Evolutionary conservation across 2,888 invertebrate genomes (phyloP), one percentile per base, ranked within the genome.

Genomic region (Branchellion lobata): DNA sequence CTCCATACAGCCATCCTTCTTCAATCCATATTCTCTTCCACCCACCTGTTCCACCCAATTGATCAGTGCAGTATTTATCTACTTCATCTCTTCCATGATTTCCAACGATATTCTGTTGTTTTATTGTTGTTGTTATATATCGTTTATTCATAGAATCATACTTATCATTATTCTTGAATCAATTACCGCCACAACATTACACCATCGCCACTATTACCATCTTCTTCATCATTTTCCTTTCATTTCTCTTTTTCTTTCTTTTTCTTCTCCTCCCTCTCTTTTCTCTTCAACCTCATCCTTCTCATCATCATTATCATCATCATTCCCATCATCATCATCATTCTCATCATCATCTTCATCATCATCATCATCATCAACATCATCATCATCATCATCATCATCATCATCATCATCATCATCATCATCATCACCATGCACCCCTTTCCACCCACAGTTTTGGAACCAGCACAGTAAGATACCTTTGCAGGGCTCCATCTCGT

Each of bases 311-410:
- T n/a, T n/a, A n/a, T n/a, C n/a, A n/a, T n/a, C n/a, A n/a, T n/a
- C n/a, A n/a, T n/a, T n/a, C n/a, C n/a, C 73, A 36, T 73, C 40
- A 36, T 73, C 73, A 40, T 73, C 73, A 73, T 73, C 73, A 40
- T 73, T 36, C 21, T 47, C 73, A 40, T 73, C 27, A 18, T 73
- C 73, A 8, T 34, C 36, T n/a, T 14, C 33, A 34, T 33, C 36
- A 72, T 33, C 72, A 24, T 24, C 73, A 36, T 73, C 47, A 3
- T 40, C 73, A 73, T 40, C 73, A 73, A 8, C 73, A 40, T 36
- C 34, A 24, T 33, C 27, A 73, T 73, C 40, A 36, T 36, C 73
- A 72, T 72, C 40, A 24, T 73, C 73, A 18, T 34, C 72, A 33
- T 72, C 72, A 24, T 24, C 72, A 73, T 73, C 47, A 36, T 40